These are phyloP conservation scores for Hydroisotoma schaefferi DNA, from an alignment of 2,888 invertebrate genomes.

Conservation along the genomic window DNA sequence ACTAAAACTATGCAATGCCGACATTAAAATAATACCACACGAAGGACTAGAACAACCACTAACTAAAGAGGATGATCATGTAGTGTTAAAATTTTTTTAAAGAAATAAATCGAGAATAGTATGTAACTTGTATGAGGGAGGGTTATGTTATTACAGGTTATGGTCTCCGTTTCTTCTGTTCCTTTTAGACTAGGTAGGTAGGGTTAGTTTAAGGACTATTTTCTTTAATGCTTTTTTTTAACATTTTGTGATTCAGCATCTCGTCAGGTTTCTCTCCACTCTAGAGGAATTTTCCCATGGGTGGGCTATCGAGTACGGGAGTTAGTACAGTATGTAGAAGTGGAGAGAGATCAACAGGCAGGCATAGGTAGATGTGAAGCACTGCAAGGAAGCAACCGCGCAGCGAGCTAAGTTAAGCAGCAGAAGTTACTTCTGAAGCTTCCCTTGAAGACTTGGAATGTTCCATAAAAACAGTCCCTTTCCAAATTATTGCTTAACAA, in stretches of 20 bases:
- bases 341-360: constrained; percentile 7
- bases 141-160: constrained; percentile 33
- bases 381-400: background rate
- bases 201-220: constrained; percentile 32
- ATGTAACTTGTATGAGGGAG: background rate
- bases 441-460: constrained; percentile 1
- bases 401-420: background rate
- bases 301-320: constrained; percentile 44
- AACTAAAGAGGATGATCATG: background rate
- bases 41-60: too few relatives aligned
- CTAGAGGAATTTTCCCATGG: constrained; percentile 47
- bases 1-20: too few relatives aligned
- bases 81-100: background rate
- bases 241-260: constrained; percentile 39
- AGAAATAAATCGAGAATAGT: background rate
- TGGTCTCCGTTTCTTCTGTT: constrained; percentile 19
- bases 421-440: constrained; percentile 1
- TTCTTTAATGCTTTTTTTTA: constrained; percentile 20
- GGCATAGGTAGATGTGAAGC: background rate
- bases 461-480: constrained; percentile 9
- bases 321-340: too few relatives aligned
- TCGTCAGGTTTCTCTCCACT: constrained; percentile 41
- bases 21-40: too few relatives aligned
- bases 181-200: constrained; percentile 8
- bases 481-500: background rate